phyloP scores from a whole-genome alignment of 1,140 invertebrate species.

The Camponotus floridanus region DNA sequence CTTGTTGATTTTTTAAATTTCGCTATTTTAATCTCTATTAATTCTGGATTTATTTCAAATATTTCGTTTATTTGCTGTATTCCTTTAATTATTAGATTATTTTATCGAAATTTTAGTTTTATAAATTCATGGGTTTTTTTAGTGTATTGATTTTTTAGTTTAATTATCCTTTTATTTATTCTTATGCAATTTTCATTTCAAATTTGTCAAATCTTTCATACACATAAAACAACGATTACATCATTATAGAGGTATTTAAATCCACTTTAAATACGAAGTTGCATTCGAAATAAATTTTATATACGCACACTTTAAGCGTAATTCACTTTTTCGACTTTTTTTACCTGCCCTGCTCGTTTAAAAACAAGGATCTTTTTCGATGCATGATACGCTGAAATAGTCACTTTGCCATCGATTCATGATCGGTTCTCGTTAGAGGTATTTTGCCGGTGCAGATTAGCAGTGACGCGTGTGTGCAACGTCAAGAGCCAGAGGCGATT shows the following conservation, averaged over 20 bases:
- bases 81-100: neutral
- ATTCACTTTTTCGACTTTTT: neutral
- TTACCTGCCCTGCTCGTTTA: neutral
- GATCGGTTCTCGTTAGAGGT: neutral
- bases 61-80: neutral
- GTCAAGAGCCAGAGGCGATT: constrained; percentile 48
- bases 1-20: constrained; percentile 15
- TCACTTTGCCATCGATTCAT: neutral
- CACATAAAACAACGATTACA: neutral
- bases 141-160: neutral
- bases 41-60: neutral
- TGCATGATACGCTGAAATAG: neutral
- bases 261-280: neutral
- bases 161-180: neutral
- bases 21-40: neutral
- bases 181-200: too few relatives aligned
- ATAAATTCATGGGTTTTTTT: neutral
- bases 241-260: neutral
- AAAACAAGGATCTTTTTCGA: neutral
- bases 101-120: neutral
- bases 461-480: constrained; percentile 19
- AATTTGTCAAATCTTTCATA: neutral
- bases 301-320: neutral
- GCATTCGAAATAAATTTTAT: neutral
- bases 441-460: constrained; percentile 24